A percentile compares a stretch with the other conserved stretches of the same genome.
Conservation (phyloP, 2,113 vertebrate species). For the Alligator mississippiensis region DNA sequence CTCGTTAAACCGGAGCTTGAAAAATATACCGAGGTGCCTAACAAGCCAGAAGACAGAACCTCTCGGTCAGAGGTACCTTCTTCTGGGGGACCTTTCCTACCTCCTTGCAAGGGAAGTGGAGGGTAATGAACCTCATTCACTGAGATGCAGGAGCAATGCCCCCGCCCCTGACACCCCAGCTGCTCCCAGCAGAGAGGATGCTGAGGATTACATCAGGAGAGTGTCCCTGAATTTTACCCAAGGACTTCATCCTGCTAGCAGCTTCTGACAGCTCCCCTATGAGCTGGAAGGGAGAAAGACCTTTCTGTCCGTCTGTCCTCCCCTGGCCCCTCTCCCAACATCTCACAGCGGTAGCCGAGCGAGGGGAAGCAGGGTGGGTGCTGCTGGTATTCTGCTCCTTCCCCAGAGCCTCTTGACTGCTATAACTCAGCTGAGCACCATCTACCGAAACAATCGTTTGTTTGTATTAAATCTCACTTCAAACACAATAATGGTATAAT, state of each 20-base stretch:
- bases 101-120: background rate
- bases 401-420: slow-evolving; percentile 50
- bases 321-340: background rate
- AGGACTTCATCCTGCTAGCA: background rate
- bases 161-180: background rate
- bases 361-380: background rate
- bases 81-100: background rate
- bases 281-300: background rate
- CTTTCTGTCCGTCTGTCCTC: background rate
- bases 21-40: background rate
- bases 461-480: slow-evolving; percentile 73
- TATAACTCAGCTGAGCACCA: slow-evolving; percentile 65
- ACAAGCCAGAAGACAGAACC: background rate
- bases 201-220: background rate
- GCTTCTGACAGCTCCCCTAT: slow-evolving; percentile 23
- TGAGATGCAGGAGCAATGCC: background rate
- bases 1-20: background rate
- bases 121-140: background rate
- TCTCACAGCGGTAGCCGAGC: background rate
- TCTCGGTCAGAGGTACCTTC: background rate
- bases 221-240: background rate
- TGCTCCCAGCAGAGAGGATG: background rate
- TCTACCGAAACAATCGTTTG: slow-evolving; percentile 62
- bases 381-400: slow-evolving; percentile 21
- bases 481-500: slow-evolving; percentile 70